Evolutionary conservation across 2,797 vertebrate genomes (phyloP), one percentile per base, ranked within the genome.

Genomic region (Podargus strigoides): DNA sequence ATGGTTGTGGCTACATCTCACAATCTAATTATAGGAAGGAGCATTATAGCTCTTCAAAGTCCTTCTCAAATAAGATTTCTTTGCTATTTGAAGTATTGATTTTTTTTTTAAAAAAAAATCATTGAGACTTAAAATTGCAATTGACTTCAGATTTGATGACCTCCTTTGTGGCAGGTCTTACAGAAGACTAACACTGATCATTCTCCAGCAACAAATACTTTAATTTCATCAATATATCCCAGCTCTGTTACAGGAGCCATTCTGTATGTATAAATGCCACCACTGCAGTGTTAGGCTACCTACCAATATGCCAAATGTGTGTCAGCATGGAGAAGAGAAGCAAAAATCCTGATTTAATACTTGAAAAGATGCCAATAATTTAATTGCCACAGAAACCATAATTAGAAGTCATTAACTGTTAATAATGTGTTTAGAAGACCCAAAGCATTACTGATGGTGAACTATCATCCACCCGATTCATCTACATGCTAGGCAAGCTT

Each of bases 321-420:
- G 85, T 70, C 75, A 91, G 63, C 37, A 76, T 24, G 37, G 69
- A 78, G 50, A 66, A 67, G 30, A 49, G 53, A 74, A 92, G 76
- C 24, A 83, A 68, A 86, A 87, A 79, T 72, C n/a, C 70, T 53
- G 60, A 78, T 94, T 87, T 90, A 87, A 92, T 88, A 90, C 55
- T 85, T 96, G 95, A 95, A 94, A 90, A 50, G 39, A 75, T 52
- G 72, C 83, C 89, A 97, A 55, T 69, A 34, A 88, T 55, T 89
- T 94, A 92, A 96, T 90, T 94, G 87, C 79, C 90, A 68, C 89
- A 92, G 91, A 97, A 96, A 95, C 90, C 87, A 93, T 96, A 97
- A 97, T 97, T 97, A 97, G 94, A 95, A 92, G 77, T 89, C 63
- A 94, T 92, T 94, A 93, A 85, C 82, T 75, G 93, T 78, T 96